Evolutionary conservation across 1,140 invertebrate genomes (phyloP), one percentile per base, ranked within the genome.

Genomic region (Orius laevigatus): DNA sequence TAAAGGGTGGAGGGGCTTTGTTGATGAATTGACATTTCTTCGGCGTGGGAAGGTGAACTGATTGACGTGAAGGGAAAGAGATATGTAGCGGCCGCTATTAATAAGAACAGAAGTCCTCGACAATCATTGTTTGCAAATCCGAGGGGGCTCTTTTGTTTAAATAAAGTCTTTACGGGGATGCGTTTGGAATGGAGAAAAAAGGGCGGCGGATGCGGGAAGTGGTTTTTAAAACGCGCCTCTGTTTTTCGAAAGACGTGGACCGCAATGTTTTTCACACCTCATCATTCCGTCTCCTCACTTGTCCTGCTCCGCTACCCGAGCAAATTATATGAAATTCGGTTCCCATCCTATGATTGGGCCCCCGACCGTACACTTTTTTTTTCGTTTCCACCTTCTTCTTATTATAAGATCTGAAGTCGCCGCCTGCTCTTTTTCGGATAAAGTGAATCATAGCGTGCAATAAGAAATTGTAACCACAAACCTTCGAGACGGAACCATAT

Each of bases 391-490:
- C 36, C 36, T 12, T 38, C 36, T 42, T 19, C 10, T 19, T 42
- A 11, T 42, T 19, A 15, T 19, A 42, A 42, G 40, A 42, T 42
- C 40, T 16, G 40, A 42, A 19, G 18, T 19, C 40, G 40, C 40
- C 40, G 12, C 18, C 40, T 11, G 18, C 18, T 42, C 40, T 42
- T 11, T 19, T 42, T 5, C 40, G 40, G 40, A 25, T 25, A 25
- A 25, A 19, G 40, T 19, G 40, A 42, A 42, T 42, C 40, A 19
- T 42, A 42, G 12, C 40, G 18, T 42, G 40, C 40, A 42, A 42
- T 42, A 19, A 19, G 40, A 19, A 42, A 42, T 42, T 15, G 40
- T 42, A 19, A 42, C 40, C 40, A 19, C 40, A 42, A 42, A 11
- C 18, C 18, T 42, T 10, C 6, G 33, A 34, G 40, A 19, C 18